Evolutionary conservation across 2,888 invertebrate species (phyloP), one percentile per base, ranked within the genome.

Genomic region (Caenorhabditis macrosperma): DNA sequence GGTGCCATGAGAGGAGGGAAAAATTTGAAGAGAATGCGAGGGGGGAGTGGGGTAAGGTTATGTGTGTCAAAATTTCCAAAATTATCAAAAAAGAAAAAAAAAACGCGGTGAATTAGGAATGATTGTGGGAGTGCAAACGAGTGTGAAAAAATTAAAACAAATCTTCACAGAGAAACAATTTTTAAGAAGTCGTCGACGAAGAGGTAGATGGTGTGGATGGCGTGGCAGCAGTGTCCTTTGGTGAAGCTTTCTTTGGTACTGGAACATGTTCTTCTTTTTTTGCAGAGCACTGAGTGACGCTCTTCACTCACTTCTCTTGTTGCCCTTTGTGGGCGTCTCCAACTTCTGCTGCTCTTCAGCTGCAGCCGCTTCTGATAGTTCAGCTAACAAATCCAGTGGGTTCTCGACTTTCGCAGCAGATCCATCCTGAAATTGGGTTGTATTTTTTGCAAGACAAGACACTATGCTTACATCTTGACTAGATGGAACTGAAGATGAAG

Each of bases 381-480:
- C 57, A 1, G 72, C 72, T 22, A 72, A 50, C 26, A 72, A n/a
- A 64, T 63, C 57, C 17, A 72, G 28, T 4, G 57, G 57, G 57
- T 72, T 72, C 20, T 4, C 10, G 33, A 35, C 46, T 66, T 26
- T 28, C 20, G 28, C 24, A 17, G 41, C n/a, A n/a, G n/a, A n/a
- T n/a, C n/a, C 28, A 64, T 1, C 30, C 46, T 20, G 5, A 66
- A 50, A 30, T 20, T n/a, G n/a, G n/a, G n/a, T n/a, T n/a, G n/a
- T n/a, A n/a, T n/a, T n/a, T n/a, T n/a, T n/a, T n/a, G n/a, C n/a
- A n/a, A n/a, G n/a, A n/a, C n/a, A n/a, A n/a, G n/a, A n/a, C n/a
- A n/a, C n/a, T n/a, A n/a, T n/a, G n/a, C 52, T 35, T 4, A 61
- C 61, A 2, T 50, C 24, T 17, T 66, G 50, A 12, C 2, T 15